Conservation (phyloP, 2,888 invertebrate species). For the Catocala sponsa region DNA sequence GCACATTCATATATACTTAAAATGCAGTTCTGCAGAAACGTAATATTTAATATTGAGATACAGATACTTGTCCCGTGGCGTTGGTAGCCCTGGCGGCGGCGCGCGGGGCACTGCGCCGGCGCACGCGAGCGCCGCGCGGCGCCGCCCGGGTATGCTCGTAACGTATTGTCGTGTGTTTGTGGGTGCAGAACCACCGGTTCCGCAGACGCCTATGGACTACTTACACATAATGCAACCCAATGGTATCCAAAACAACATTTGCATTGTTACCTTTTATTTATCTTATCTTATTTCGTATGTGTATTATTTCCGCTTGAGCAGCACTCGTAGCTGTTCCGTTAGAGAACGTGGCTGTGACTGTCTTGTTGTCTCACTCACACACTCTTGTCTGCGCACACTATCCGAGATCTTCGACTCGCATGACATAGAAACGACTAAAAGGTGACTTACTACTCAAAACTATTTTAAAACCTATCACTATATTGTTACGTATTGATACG, state of each 20-base stretch:
- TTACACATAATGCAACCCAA: slow-evolving; percentile 86
- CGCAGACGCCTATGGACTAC: slow-evolving; percentile 87
- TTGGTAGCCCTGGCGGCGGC: not conserved
- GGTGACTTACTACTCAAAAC: slow-evolving; percentile 93
- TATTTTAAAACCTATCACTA: slow-evolving; percentile 66
- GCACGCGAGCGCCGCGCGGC: slow-evolving; percentile 35
- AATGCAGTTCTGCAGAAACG: no score
- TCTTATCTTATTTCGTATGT: slow-evolving; percentile 61
- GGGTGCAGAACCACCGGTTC: slow-evolving; percentile 86
- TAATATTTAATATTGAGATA: no score
- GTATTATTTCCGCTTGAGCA: slow-evolving; percentile 48
- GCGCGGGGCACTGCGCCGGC: slow-evolving; percentile 9
- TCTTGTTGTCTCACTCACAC: slow-evolving; percentile 64
- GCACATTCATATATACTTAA: no score
- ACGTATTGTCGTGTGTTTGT: slow-evolving; percentile 83
- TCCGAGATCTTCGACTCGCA: slow-evolving; percentile 66
- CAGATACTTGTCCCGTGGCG: no score
- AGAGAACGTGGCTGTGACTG: slow-evolving; percentile 86
- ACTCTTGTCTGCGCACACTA: slow-evolving; percentile 49
- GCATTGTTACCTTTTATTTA: slow-evolving; percentile 72
- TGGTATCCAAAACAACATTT: slow-evolving; percentile 80
- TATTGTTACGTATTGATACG: slow-evolving; percentile 54
- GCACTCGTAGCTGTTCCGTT: slow-evolving; percentile 45
- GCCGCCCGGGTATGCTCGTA: slow-evolving; percentile 75
- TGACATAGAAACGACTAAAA: slow-evolving; percentile 79